Percentiles rank a stretch among this genome's conserved stretches.
phyloP scores from a whole-genome alignment of 2,797 vertebrate species.

The Brotula barbata region DNA sequence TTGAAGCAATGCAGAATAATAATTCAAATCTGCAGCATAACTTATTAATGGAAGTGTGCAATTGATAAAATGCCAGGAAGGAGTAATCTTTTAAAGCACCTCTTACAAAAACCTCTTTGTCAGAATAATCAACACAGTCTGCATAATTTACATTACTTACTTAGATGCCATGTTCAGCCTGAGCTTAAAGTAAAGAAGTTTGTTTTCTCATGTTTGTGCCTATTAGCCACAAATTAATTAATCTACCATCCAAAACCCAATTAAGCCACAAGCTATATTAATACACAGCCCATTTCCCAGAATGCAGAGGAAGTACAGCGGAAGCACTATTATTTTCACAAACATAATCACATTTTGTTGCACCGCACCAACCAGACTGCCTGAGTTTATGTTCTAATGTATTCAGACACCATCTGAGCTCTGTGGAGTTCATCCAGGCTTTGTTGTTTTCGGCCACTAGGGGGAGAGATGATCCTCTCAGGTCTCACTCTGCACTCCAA shows the following conservation, averaged over 20 bases:
- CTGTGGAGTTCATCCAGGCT: conserved; percentile 28
- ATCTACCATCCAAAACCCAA: conserved; percentile 80
- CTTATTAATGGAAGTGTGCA: conserved; percentile 78
- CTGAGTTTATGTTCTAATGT: conserved; percentile 42
- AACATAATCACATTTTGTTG: conserved; percentile 79
- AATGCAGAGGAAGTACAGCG: conserved; percentile 78
- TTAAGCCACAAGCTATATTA: conserved; percentile 83
- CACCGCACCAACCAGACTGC: conserved; percentile 45
- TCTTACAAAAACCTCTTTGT: conserved; percentile 80
- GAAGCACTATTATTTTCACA: conserved; percentile 81
- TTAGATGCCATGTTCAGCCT: conserved; percentile 78
- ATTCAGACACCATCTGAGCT: conserved; percentile 43
- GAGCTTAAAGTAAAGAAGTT: conserved; percentile 86
- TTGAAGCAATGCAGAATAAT: conserved; percentile 70
- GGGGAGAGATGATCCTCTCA: conserved; percentile 72
- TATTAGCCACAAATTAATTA: conserved; percentile 89
- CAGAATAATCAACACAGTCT: conserved; percentile 83
- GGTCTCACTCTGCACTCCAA: conserved; percentile 43
- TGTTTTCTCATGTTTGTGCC: conserved; percentile 86
- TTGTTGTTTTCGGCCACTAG: conserved; percentile 73
- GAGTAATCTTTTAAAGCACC: conserved; percentile 78
- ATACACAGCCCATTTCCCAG: conserved; percentile 76
- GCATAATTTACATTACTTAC: conserved; percentile 87
- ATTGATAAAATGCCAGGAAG: conserved; percentile 79
- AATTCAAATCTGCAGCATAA: conserved; percentile 68